Base-by-base conservation (phyloP, 1,140 invertebrate species). In the Papilio dardanus region DNA sequence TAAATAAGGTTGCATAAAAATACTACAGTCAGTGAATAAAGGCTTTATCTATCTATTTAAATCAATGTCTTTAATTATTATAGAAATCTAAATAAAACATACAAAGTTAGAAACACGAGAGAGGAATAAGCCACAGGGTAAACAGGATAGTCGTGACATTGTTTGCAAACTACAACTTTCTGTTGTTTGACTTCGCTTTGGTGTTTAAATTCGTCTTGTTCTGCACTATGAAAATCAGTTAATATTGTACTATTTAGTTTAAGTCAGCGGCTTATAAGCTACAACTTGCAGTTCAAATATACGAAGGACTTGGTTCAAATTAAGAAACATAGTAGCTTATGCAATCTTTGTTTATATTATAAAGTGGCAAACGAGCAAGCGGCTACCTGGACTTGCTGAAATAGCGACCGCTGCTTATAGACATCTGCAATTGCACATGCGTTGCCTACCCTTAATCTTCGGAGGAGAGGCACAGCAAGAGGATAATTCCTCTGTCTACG, bases 81-180 rank as follows among this genome's bases (percentile, higher is more conserved):
- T 71, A 31, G 1, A 2, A 7, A 31, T 12, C 3, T 14, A 71
- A 71, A 71, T 54, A 71, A 73, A 73, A 73, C 58, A 58, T 73
- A 58, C 50, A 35, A 33, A 73, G 31, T 62, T 73, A 58, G 30
- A 19, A 73, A 73, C 50, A 58, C 46, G 46, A 35, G 7, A 54
- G 33, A 50, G 28, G 30, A 73, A 37, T 73, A 73, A 58, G 14
- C 42, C 71, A 33, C 42, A 19, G 42, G 5, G 50, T 19, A 73
- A 73, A 73, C 71, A 73, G n/a, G 71, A 73, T 58, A 58, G 71
- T 73, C 58, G 71, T 73, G 46, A 58, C 71, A 73, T 50, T 73
- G 71, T 73, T 73, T 37, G 28, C 28, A 73, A 73, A 58, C 71
- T 73, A 58, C 71, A 73, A 73, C 71, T 73, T 73, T 73, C 42